Evolutionary conservation across 2,113 vertebrate species (phyloP).

Genomic region (Urocitellus parryii): DNA sequence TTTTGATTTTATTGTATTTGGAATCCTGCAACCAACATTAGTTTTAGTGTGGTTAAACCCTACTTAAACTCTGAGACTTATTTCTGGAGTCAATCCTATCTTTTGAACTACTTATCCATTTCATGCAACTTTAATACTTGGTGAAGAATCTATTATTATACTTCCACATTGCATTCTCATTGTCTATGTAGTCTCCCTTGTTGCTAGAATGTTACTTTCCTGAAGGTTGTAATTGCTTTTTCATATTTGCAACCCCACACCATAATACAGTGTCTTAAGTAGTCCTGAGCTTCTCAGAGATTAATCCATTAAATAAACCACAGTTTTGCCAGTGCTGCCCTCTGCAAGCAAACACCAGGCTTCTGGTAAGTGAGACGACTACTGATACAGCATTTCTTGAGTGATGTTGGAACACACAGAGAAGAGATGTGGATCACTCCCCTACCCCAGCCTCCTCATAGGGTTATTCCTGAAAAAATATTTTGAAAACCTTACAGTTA

Average conservation of each 20-base stretch:
- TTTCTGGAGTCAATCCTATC: not conserved
- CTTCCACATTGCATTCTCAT: not conserved
- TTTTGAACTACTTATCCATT: conserved; percentile 13
- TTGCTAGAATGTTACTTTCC: not conserved
- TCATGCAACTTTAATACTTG: not conserved
- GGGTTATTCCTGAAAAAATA: not conserved
- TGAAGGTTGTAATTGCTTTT: not conserved
- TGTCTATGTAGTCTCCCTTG: not conserved
- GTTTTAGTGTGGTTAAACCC: not conserved
- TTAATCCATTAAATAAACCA: not conserved
- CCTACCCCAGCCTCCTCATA: not conserved
- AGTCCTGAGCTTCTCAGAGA: not conserved
- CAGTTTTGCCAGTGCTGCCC: not conserved
- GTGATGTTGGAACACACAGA: not conserved
- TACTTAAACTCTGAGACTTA: not conserved
- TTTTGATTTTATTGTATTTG: conserved; percentile 54
- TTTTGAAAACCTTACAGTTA: not conserved
- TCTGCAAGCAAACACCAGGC: not conserved
- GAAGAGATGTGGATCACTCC: not conserved
- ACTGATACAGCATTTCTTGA: not conserved
- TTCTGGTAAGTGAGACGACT: not conserved
- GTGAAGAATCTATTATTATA: not conserved
- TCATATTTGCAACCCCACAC: not conserved
- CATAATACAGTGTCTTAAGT: not conserved
- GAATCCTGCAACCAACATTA: not conserved